Evolutionary conservation across 2,888 invertebrate genomes (phyloP), one percentile per base, ranked within the genome.

Genomic region (Pristionchus entomophagus): DNA sequence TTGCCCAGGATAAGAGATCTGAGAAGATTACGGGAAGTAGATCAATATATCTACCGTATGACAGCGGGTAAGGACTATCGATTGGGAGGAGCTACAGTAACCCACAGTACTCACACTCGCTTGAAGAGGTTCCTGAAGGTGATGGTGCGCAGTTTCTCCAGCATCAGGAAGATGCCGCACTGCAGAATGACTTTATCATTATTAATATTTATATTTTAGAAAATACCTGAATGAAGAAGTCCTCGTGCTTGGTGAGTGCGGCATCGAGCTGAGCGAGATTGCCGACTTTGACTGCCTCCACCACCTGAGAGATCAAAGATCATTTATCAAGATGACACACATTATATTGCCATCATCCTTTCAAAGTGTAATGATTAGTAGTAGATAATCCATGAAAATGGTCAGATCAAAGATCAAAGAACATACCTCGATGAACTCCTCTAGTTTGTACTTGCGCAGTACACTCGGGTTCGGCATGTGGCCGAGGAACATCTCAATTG

Each of bases 91-190:
- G n/a, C 45, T 45, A 14, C 45, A 45, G 8, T 6, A 45, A 6
- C 45, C 45, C 45, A 45, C 45, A 45, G 45, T 83, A 89, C 91
- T 86, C 51, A 96, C 94, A 96, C 97, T 95, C 96, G 97, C 92
- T 97, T 97, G 94, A 99, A 98, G 86, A 99, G 95, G 95, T 98
- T 99, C 88, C 99, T 95, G 94, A 97, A 98, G 0, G 98, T 97
- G 87, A 97, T 96, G 86, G 97, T 96, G 94, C 97, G 97, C 17
- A 99, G 95, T 94, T 98, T 98, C 93, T 99, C 99, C 29, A 99
- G 96, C 92, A 99, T 97, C 85, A 99, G 95, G 94, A 97, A 99
- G 91, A 99, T 97, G n/a, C 99, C 99, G 92, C 96, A 97, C 91
- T 96, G 96, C 86, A 77, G n/a, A n/a, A 45, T 59, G 59, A 59